These are phyloP conservation scores for Lacanobia wlatinum DNA, from an alignment of 2,888 invertebrate species.

Conservation along the genomic window DNA sequence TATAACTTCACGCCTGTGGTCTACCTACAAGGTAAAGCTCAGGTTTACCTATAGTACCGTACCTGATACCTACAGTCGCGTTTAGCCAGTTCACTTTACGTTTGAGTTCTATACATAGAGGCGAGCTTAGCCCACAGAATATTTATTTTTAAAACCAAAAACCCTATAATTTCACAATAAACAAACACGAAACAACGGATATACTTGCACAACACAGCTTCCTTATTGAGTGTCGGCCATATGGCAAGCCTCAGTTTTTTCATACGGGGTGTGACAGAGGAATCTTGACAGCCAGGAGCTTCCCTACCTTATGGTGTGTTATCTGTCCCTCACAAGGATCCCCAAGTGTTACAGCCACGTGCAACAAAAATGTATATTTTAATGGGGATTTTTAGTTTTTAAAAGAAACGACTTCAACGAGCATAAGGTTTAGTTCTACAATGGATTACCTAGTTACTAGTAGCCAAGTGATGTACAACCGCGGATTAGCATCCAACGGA, in stretches of 20 bases:
- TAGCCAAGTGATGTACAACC: too few species aligned
- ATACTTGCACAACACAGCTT: slow-evolving; percentile 39
- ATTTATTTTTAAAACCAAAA: not conserved
- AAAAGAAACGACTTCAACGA: not conserved
- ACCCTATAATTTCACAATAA: not conserved
- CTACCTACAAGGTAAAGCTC: too few species aligned
- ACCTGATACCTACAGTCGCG: too few species aligned
- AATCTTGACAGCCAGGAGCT: slow-evolving; percentile 47
- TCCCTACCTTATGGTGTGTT: slow-evolving; percentile 32
- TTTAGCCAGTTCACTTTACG: too few species aligned
- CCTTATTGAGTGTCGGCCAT: slow-evolving; percentile 44
- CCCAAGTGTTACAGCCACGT: slow-evolving; percentile 50
- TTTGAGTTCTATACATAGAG: too few species aligned
- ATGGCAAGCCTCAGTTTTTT: slow-evolving; percentile 55
- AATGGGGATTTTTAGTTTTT: slow-evolving; percentile 12
- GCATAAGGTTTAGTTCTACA: not conserved
- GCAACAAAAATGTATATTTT: slow-evolving; percentile 31
- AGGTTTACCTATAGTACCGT: too few species aligned
- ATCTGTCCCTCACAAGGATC: slow-evolving; percentile 28
- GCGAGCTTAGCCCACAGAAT: not conserved
- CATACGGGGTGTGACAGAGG: slow-evolving; percentile 24
- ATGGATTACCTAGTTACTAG: not conserved
- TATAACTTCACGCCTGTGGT: too few species aligned
- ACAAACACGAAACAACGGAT: slow-evolving; percentile 38
- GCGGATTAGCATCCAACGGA: too few species aligned